phyloP scores from a whole-genome alignment of 2,888 invertebrate genomes.

The Polietes domitor region DNA sequence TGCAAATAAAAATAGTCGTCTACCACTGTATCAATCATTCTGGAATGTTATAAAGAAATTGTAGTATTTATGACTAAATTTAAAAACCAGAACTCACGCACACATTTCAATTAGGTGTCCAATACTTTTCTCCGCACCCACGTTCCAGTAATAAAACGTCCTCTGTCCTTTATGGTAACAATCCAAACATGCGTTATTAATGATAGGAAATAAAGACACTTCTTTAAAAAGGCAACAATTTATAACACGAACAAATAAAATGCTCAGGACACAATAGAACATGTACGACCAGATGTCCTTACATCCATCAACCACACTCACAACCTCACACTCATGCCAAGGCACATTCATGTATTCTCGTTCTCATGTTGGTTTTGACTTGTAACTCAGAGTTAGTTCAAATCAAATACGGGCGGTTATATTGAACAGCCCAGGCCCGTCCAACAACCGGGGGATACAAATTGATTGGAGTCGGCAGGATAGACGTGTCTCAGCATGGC shows the following conservation, averaged over 20 bases:
- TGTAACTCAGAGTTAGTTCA: slow-evolving; percentile 34
- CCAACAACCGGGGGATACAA: slow-evolving; percentile 29
- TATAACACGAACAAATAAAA: slow-evolving; percentile 9
- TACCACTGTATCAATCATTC: too few species aligned
- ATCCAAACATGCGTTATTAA: slow-evolving; percentile 40
- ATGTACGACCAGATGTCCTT: not conserved
- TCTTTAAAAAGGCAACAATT: slow-evolving; percentile 32
- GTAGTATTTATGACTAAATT: too few species aligned
- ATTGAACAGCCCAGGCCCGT: not conserved
- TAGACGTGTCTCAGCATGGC: slow-evolving; percentile 6
- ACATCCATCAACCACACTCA: not conserved
- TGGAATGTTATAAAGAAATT: too few species aligned
- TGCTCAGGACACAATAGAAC: not conserved
- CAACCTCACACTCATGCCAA: not conserved
- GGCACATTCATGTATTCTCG: not conserved
- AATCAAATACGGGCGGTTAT: slow-evolving; percentile 1
- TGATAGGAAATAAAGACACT: slow-evolving; percentile 25
- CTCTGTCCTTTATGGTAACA: not conserved
- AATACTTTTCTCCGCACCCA: not conserved
- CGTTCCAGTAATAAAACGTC: not conserved
- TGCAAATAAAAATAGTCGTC: too few species aligned
- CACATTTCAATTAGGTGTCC: not conserved
- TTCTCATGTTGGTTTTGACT: slow-evolving; percentile 30
- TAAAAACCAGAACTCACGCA: not conserved
- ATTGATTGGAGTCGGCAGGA: slow-evolving; percentile 39